Conservation (phyloP, 2,888 invertebrate genomes). For the Globia sparganii region DNA sequence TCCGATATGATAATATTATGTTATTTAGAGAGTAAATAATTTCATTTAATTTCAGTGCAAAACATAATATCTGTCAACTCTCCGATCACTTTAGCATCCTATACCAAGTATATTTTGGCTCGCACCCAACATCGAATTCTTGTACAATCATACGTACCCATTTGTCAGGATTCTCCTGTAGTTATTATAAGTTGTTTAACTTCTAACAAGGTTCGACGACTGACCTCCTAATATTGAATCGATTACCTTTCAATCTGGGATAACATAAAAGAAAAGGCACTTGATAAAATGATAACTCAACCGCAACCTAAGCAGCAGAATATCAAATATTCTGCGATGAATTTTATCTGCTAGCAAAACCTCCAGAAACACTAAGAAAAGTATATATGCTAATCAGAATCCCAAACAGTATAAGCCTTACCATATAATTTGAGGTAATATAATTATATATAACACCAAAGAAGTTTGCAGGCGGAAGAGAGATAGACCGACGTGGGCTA, state of each 20-base stretch:
- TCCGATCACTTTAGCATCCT: slow-evolving; percentile 25
- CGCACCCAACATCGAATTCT: slow-evolving; percentile 45
- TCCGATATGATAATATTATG: not conserved
- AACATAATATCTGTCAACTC: slow-evolving; percentile 40
- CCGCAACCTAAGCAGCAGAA: not conserved
- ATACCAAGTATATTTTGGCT: slow-evolving; percentile 56
- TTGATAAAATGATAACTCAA: not conserved
- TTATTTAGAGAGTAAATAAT: not conserved
- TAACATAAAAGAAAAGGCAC: not conserved
- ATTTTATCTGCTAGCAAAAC: not conserved
- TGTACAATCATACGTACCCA: slow-evolving; percentile 27
- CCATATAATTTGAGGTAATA: slow-evolving; percentile 48
- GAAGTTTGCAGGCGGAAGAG: slow-evolving; percentile 1
- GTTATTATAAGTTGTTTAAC: not conserved
- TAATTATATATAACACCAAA: slow-evolving; percentile 28
- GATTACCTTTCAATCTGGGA: not conserved
- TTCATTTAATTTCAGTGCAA: not conserved
- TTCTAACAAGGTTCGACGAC: slow-evolving; percentile 14
- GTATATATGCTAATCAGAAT: not conserved
- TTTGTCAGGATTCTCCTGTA: slow-evolving; percentile 10
- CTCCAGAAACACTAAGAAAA: not conserved
- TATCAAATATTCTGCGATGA: too few species aligned
- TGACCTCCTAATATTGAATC: not conserved
- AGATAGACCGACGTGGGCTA: not conserved
- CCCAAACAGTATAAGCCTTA: not conserved